Conservation (phyloP, 1,140 invertebrate genomes). For the Chlorops oryzae region DNA sequence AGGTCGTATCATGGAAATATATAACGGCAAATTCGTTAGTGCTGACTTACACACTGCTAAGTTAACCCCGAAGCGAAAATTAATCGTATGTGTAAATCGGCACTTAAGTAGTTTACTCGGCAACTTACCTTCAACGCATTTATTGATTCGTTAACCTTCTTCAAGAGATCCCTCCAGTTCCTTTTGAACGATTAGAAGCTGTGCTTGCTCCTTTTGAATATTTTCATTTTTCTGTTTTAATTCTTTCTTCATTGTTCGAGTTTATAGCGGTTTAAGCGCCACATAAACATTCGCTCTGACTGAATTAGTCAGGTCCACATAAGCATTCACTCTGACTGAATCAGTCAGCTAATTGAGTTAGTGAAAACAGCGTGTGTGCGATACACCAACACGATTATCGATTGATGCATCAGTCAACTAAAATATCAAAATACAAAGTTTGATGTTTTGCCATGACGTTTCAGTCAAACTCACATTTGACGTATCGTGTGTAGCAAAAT, state of each 20-base stretch:
- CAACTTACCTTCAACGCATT: neutral
- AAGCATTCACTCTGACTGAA: too few species aligned
- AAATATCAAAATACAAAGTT: too few species aligned
- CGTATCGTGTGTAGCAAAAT: too few species aligned
- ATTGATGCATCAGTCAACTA: too few species aligned
- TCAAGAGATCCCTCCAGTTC: neutral
- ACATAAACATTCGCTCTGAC: neutral
- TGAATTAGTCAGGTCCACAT: neutral
- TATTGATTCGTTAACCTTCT: neutral
- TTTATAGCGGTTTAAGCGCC: neutral
- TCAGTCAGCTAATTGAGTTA: too few species aligned
- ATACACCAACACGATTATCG: too few species aligned
- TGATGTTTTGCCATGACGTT: too few species aligned
- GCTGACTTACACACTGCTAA: too few species aligned
- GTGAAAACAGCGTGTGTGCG: too few species aligned
- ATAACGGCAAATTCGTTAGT: neutral
- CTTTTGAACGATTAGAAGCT: neutral
- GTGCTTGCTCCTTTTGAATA: neutral
- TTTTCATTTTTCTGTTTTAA: neutral
- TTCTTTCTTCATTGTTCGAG: neutral
- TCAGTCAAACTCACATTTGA: too few species aligned
- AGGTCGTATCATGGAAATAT: neutral
- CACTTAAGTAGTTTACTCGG: too few species aligned
- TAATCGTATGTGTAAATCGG: neutral
- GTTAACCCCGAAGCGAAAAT: too few species aligned